These are phyloP conservation scores for Opisthograptis luteolata DNA, from an alignment of 2,888 invertebrate genomes.

Conservation along the genomic window DNA sequence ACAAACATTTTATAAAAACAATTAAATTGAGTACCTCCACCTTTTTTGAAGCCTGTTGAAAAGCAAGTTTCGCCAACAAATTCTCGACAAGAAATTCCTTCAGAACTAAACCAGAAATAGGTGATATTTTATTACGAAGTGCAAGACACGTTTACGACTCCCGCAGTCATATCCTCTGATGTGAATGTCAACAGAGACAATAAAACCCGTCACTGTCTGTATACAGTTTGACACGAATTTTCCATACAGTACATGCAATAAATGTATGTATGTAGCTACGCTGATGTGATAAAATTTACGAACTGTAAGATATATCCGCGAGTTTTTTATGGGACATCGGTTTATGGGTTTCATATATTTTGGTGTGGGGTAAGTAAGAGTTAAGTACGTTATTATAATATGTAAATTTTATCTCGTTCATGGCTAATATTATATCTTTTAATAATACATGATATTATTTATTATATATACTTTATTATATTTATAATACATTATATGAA, in stretches of 20 bases:
- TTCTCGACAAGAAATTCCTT: constrained; percentile 11
- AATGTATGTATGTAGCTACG: constrained; percentile 54
- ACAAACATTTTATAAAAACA: no score
- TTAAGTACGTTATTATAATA: constrained; percentile 1
- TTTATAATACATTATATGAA: no score
- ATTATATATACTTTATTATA: no score
- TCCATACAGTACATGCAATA: constrained; percentile 34
- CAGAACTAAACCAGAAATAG: constrained; percentile 25
- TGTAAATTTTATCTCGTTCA: no score
- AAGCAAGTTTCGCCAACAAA: not conserved
- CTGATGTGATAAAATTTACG: constrained; percentile 76
- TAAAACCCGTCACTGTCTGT: constrained; percentile 58
- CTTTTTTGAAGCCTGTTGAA: not conserved
- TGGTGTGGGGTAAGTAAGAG: constrained; percentile 28
- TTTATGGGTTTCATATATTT: constrained; percentile 61
- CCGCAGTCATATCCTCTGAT: constrained; percentile 36
- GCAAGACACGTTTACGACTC: constrained; percentile 32
- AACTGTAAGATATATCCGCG: constrained; percentile 71
- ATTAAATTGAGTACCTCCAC: no score
- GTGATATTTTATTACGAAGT: constrained; percentile 24
- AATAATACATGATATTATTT: no score
- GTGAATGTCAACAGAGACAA: constrained; percentile 56
- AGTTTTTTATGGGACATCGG: constrained; percentile 66
- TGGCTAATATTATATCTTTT: no score
- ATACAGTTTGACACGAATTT: constrained; percentile 40